A percentile compares a stretch with the other conserved stretches of the same genome.
Evolutionary conservation across 2,113 vertebrate genomes (phyloP).

Genomic region (Cathartes aura): DNA sequence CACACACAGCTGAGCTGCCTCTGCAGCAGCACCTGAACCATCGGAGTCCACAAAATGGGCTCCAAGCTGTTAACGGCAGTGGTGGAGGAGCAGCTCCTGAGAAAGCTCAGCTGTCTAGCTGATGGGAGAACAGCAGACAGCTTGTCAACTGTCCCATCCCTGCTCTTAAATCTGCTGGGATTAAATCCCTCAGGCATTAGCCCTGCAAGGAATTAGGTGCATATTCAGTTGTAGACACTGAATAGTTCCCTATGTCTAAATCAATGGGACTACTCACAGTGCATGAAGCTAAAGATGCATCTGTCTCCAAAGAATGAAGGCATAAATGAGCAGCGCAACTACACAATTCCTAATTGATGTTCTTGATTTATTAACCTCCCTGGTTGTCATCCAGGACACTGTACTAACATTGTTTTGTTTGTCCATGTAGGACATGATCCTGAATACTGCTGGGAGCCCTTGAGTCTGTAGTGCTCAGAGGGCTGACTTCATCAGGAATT

Average conservation of each 20-base stretch:
- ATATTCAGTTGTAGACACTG: background rate
- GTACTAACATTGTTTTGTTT: background rate
- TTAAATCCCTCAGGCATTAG: background rate
- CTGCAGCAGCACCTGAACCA: background rate
- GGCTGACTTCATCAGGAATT: slow-evolving; percentile 39
- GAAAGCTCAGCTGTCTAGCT: background rate
- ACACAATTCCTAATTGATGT: slow-evolving; percentile 8
- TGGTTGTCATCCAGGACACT: background rate
- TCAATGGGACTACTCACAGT: background rate
- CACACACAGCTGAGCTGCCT: background rate
- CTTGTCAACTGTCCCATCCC: background rate
- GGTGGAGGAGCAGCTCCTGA: background rate
- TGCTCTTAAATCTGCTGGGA: background rate
- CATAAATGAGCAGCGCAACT: background rate
- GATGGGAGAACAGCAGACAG: background rate
- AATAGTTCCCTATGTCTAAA: background rate
- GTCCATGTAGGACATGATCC: background rate
- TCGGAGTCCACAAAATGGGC: rapidly evolving
- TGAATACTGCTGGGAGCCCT: background rate
- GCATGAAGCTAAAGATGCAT: background rate
- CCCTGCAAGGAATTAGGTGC: background rate
- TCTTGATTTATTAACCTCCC: slow-evolving; percentile 21
- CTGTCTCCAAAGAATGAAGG: background rate
- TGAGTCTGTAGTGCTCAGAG: background rate
- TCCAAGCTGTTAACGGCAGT: background rate